Evolutionary conservation across 2,888 invertebrate genomes (phyloP).

Genomic region (Entomobrya multifasciata): DNA sequence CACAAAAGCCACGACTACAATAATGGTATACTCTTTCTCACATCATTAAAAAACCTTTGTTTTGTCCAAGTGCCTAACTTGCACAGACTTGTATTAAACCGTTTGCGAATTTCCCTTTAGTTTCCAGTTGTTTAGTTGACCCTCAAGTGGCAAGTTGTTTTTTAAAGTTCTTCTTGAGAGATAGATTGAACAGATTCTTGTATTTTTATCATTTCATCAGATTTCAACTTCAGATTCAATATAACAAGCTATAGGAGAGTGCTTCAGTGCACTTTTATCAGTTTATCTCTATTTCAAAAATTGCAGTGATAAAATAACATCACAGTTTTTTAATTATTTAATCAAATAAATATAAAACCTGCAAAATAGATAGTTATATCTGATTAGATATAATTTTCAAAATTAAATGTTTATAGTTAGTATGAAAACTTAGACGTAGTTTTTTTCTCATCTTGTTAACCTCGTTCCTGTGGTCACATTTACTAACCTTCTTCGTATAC

Average conservation of each 20-base stretch:
- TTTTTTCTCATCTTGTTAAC: no score
- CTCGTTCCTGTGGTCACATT: neutral
- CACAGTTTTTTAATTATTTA: no score
- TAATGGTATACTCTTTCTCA: neutral
- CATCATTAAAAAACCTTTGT: conserved; percentile 19
- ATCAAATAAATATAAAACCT: no score
- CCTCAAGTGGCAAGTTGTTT: conserved; percentile 45
- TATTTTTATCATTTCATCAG: neutral
- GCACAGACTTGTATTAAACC: conserved; percentile 26
- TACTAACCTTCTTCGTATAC: neutral
- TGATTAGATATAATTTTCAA: no score
- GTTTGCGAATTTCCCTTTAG: conserved; percentile 2
- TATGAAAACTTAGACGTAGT: neutral
- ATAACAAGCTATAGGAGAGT: neutral
- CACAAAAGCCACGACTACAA: neutral
- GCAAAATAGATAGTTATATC: no score
- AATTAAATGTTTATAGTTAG: neutral
- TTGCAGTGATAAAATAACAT: no score
- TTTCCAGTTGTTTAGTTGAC: conserved; percentile 63
- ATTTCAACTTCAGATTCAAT: neutral
- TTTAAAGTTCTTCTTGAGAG: neutral
- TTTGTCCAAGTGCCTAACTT: conserved; percentile 3
- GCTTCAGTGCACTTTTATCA: neutral
- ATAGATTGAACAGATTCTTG: neutral
- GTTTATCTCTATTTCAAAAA: neutral